Evolutionary conservation across 2,797 vertebrate species (phyloP), one percentile per base, ranked within the genome.

Genomic region (Lacerta bilineata): DNA sequence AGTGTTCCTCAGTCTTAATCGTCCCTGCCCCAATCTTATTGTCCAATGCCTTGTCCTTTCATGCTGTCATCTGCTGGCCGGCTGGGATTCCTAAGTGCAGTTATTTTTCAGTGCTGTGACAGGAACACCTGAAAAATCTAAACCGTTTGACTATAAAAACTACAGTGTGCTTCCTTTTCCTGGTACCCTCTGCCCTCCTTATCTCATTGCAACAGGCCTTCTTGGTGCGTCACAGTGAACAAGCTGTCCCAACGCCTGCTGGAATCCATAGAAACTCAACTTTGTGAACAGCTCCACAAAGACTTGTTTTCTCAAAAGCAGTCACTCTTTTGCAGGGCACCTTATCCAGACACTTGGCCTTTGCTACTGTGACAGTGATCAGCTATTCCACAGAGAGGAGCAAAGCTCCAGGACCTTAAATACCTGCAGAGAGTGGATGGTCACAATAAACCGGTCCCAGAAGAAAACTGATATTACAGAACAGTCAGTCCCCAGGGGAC

Each of bases 381-480:
- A 72, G n/a, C 43, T 68, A 25, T 55, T 83, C 46, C n/a, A 33
- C 13, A 15, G 11, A 25, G n/a, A 84, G 46, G 6, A 72, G 25
- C 36, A 76, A 76, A 43, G 27, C 9, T 43, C 20, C 59, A 61
- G 76, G 33, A 71, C 8, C 15, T 71, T 71, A 72, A 86, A 86
- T 33, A 18, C 33, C 5, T 87, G 78, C 78, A 66, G 39, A 80
- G 29, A 78, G 41, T 15, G 7, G 13, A 46, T 50, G 8, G 27
- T 43, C 5, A 78, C 74, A 86, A n/a, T 46, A 75, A 84, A 75
- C 23, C 61, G 27, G 50, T 43, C 36, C 68, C 69, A 64, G 55
- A 15, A 69, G 75, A 64, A 85, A 76, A 85, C 55, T 36, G 74
- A 84, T 84, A 20, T 55, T 36, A 72, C 43, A 75, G 27, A 78